These are phyloP conservation scores for Mimumesa dahlbomi DNA, from an alignment of 2,888 invertebrate species.

Conservation along the genomic window DNA sequence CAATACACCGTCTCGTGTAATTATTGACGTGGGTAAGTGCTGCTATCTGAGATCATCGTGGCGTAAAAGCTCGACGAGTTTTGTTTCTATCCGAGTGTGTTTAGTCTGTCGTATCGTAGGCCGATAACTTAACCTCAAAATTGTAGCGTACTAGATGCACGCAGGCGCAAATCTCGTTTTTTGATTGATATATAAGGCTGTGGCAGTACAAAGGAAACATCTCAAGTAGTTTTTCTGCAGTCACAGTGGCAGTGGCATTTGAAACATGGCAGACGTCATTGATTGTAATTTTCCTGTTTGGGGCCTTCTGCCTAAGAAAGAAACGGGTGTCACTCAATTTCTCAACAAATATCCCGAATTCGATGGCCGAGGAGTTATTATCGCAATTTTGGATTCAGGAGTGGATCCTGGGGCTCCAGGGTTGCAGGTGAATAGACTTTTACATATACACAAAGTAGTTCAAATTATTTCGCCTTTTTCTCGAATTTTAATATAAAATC, in stretches of 20 bases:
- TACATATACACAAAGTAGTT: conserved; percentile 43
- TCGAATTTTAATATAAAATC: too few relatives aligned
- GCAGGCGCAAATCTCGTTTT: conserved; percentile 67
- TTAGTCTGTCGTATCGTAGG: conserved; percentile 37
- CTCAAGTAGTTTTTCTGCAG: conserved; percentile 66
- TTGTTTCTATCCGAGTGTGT: conserved; percentile 17
- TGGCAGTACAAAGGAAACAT: conserved; percentile 71
- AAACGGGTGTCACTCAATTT: conserved; percentile 94
- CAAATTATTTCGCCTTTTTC: too few relatives aligned
- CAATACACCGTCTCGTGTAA: conserved; percentile 7
- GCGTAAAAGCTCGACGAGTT: conserved; percentile 13
- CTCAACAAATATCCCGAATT: conserved; percentile 92
- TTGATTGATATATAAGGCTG: conserved; percentile 70
- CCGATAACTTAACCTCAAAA: conserved; percentile 58
- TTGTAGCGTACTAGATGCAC: conserved; percentile 34
- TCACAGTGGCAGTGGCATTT: conserved; percentile 70
- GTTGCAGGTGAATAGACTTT: conserved; percentile 86
- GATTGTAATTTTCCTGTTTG: conserved; percentile 88
- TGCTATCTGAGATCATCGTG: conserved; percentile 26
- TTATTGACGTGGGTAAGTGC: conserved; percentile 48
- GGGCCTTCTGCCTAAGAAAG: conserved; percentile 95
- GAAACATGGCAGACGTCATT: conserved; percentile 78
- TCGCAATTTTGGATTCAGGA: conserved; percentile 98
- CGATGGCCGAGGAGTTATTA: conserved; percentile 94
- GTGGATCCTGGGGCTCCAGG: conserved; percentile 98